A percentile compares a stretch with the other conserved stretches of the same genome.
These are phyloP conservation scores for Xenotilapia leptura DNA, from an alignment of 2,113 vertebrate genomes.

Conservation along the genomic window DNA sequence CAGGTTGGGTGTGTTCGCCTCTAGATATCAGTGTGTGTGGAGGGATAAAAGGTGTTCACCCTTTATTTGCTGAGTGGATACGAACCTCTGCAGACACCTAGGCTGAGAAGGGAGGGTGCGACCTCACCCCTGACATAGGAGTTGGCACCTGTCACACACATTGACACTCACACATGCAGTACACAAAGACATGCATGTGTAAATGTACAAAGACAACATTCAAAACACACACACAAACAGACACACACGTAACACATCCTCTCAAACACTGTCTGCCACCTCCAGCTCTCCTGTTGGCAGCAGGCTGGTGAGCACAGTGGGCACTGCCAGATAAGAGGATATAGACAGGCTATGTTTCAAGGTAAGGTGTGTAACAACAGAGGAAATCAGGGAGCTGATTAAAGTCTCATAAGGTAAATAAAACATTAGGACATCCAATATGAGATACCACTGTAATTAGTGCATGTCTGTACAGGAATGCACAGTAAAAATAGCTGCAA, in stretches of 20 bases:
- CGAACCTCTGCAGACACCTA: conserved; percentile 82
- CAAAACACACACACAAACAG: background rate
- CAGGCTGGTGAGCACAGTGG: conserved; percentile 22
- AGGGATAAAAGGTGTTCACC: conserved; percentile 67
- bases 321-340: conserved; percentile 24
- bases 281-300: conserved; percentile 29
- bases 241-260: conserved; percentile 16
- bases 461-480: conserved; percentile 20
- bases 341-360: conserved; percentile 19
- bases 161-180: conserved; percentile 3
- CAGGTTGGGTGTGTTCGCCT: conserved; percentile 61
- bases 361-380: conserved; percentile 28
- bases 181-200: background rate
- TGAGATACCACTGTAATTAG: conserved; percentile 49
- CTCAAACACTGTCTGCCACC: conserved; percentile 36
- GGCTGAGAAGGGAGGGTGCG: conserved; percentile 58
- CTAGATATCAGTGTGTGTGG: conserved; percentile 10
- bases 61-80: conserved; percentile 84
- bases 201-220: background rate
- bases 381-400: conserved; percentile 56
- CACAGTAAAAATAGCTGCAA: conserved; percentile 10
- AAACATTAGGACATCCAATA: conserved; percentile 56
- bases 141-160: conserved; percentile 45
- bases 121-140: conserved; percentile 68
- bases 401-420: conserved; percentile 57